Evolutionary conservation across 2,888 invertebrate species (phyloP).

Genomic region (Griposia aprilina): DNA sequence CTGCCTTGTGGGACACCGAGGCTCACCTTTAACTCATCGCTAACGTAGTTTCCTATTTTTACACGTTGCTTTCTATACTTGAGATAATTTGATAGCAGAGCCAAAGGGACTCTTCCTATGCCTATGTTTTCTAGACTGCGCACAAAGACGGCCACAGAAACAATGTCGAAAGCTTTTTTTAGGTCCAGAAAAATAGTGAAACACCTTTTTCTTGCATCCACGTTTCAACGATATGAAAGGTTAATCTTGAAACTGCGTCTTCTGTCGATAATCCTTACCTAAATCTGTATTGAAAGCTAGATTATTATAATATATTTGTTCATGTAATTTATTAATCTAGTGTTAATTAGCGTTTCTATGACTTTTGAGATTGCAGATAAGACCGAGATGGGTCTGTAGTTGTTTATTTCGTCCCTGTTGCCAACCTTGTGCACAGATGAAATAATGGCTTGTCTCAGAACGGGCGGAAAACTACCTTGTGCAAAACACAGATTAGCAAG

Average conservation of each 20-base stretch:
- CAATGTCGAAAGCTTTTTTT: background rate
- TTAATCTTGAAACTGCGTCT: background rate
- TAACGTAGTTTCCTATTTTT: background rate
- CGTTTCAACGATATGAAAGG: background rate
- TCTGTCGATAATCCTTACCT: background rate
- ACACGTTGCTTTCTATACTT: background rate
- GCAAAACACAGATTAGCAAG: background rate
- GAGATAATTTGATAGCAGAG: background rate
- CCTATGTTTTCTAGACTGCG: background rate
- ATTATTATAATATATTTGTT: background rate
- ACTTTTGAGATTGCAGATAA: background rate
- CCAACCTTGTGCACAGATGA: background rate
- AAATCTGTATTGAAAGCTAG: background rate
- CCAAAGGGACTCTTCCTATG: background rate
- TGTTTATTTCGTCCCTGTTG: background rate
- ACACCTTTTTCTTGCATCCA: background rate
- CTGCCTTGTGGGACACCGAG: too few species aligned
- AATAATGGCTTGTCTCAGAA: background rate
- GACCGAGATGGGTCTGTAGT: background rate
- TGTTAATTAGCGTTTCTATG: background rate
- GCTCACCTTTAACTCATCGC: background rate
- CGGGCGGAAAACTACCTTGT: background rate
- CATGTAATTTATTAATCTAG: background rate
- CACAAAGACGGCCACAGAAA: too few species aligned
- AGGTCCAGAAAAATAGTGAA: background rate